Evolutionary conservation across 2,797 vertebrate genomes (phyloP), one percentile per base, ranked within the genome.

Genomic region (Alectoris magna): DNA sequence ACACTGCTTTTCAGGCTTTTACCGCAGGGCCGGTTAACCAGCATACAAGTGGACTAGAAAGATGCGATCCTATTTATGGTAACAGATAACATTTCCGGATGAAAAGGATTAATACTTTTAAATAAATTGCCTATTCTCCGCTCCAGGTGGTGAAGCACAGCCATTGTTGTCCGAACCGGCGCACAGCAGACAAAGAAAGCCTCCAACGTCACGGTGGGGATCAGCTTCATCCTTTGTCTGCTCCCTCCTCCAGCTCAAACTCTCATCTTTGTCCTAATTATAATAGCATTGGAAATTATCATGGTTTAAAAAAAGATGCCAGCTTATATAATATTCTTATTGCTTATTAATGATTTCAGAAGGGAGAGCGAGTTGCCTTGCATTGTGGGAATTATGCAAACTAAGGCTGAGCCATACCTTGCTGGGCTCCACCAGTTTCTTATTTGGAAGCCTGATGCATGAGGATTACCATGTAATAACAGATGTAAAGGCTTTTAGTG

Each of bases 331-430:
- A 96, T 94, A 94, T 91, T 95, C 96, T 93, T 96, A 95, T 93
- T 97, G 97, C 96, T 96, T 97, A 96, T 97, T 97, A 97, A 96
- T 96, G 93, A 91, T 94, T 92, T 93, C 53, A 83, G 89, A 84
- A 79, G 90, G 87, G 67, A 95, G 94, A 90, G 60, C 70, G 38
- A 90, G 89, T 76, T 90, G 87, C 87, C 68, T 77, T 80, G 96
- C 93, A 94, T 84, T 84, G 78, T 95, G 95, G 95, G 94, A 97
- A 88, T 93, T 95, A 96, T 96, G 95, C 93, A 96, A 95, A 96
- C 51, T 24, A 76, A 71, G 85, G 49, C 93, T 94, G 91, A 95
- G 84, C 90, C 64, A 49, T 93, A 90, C 94, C 92, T 96, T 91
- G 85, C 83, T 76, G 93, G 92, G 87, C 85, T 93, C 84, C 43